Conservation (phyloP, 2,888 invertebrate genomes). For the Hirtodrosophila trivittata region DNA sequence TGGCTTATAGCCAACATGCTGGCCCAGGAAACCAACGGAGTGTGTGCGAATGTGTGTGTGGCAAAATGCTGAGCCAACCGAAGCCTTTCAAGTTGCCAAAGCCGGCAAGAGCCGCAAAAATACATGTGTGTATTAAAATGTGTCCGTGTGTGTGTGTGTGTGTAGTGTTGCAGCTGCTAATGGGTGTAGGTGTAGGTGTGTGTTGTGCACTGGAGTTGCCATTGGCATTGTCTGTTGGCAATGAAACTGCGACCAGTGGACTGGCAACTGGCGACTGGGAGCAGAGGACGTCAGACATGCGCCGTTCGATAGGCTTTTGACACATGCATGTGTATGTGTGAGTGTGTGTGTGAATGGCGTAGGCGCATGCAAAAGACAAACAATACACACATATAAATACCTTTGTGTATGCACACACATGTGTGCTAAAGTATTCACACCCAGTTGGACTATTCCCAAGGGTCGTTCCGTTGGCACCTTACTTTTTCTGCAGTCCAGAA, state of each 20-base stretch:
- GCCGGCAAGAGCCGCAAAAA: constrained; percentile 58
- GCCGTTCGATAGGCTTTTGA: constrained; percentile 50
- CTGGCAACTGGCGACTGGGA: background rate
- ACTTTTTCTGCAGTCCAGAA: background rate
- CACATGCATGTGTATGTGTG: constrained; percentile 6
- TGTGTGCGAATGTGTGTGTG: constrained; percentile 9
- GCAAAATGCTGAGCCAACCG: constrained; percentile 66
- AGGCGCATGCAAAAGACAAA: constrained; percentile 29
- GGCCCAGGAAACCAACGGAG: constrained; percentile 22
- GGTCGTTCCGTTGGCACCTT: background rate
- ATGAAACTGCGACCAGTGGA: constrained; percentile 66
- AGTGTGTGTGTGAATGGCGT: constrained; percentile 19
- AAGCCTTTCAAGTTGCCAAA: constrained; percentile 80
- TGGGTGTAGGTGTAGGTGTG: constrained; percentile 8
- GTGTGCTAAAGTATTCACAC: background rate
- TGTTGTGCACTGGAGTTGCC: constrained; percentile 56
- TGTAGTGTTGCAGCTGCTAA: constrained; percentile 5
- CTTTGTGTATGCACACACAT: background rate
- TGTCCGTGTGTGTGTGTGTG: constrained; percentile 11
- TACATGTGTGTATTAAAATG: constrained; percentile 4
- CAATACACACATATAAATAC: background rate
- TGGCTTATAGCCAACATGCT: constrained; percentile 43
- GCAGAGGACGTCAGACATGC: constrained; percentile 58
- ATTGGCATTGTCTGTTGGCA: constrained; percentile 80
- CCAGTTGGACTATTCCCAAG: constrained; percentile 11